Evolutionary conservation across 2,113 vertebrate genomes (phyloP).

Genomic region (Herpailurus yagouaroundi): DNA sequence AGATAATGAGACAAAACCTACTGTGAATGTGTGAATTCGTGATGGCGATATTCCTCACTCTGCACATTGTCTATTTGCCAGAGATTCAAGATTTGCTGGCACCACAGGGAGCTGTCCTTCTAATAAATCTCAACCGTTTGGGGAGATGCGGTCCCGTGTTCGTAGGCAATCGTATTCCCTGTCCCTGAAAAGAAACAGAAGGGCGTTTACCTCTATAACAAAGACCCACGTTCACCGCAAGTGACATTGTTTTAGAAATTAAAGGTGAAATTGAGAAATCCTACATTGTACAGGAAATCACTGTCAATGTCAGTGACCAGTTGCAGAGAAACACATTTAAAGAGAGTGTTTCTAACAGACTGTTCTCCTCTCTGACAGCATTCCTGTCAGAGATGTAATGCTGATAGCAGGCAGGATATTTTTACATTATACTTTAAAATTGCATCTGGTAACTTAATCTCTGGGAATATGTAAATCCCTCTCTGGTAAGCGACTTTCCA

Average conservation of each 20-base stretch:
- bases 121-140: background rate
- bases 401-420: slow-evolving; percentile 48
- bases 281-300: background rate
- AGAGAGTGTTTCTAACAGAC: background rate
- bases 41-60: background rate
- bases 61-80: background rate
- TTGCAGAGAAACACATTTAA: slow-evolving; percentile 9
- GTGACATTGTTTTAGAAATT: slow-evolving; percentile 57
- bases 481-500: slow-evolving; percentile 19
- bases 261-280: slow-evolving; percentile 49
- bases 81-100: slow-evolving; percentile 50
- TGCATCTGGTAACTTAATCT: slow-evolving; percentile 51
- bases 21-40: background rate
- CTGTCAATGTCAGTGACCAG: background rate
- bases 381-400: background rate
- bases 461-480: background rate
- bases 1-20: slow-evolving; percentile 41
- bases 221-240: slow-evolving; percentile 10
- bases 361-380: slow-evolving; percentile 9
- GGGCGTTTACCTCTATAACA: background rate
- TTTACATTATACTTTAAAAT: slow-evolving; percentile 60
- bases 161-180: background rate
- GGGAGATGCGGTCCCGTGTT: background rate
- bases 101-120: background rate
- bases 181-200: slow-evolving; percentile 21